These are phyloP conservation scores for Heliconius congener DNA, from an alignment of 1,140 invertebrate species.

Conservation along the genomic window DNA sequence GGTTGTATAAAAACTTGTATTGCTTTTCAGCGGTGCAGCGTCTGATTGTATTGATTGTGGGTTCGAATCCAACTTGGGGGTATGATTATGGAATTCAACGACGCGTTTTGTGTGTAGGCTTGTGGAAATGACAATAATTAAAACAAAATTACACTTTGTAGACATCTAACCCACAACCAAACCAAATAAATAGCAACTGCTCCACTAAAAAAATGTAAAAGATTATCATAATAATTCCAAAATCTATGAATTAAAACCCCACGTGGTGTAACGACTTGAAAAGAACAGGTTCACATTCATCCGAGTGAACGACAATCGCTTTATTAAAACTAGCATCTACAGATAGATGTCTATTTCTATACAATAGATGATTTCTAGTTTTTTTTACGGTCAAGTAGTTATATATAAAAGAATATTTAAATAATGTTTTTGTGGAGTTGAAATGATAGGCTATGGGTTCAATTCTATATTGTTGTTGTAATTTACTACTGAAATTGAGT, in stretches of 20 bases:
- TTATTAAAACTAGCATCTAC: not conserved
- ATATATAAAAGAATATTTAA: not conserved
- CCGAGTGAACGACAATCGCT: not conserved
- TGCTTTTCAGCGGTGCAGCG: not conserved
- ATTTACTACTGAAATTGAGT: not conserved
- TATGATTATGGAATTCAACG: not conserved
- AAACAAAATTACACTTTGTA: no score
- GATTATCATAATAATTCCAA: not conserved
- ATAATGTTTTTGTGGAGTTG: not conserved
- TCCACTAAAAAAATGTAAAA: not conserved
- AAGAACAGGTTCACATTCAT: not conserved
- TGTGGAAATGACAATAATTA: no score
- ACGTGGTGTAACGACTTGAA: not conserved
- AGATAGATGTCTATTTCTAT: not conserved
- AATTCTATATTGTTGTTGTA: not conserved
- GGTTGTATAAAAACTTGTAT: not conserved
- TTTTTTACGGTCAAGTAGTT: slow-evolving; percentile 10
- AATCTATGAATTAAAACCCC: not conserved
- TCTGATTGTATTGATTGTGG: not conserved
- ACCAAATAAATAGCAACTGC: no score
- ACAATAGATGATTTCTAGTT: slow-evolving; percentile 3
- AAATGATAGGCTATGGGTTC: not conserved
- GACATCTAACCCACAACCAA: no score
- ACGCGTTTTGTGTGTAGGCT: not conserved
- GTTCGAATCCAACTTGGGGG: no score